Evolutionary conservation across 2,797 vertebrate species (phyloP).

Genomic region (Falco columbarius): DNA sequence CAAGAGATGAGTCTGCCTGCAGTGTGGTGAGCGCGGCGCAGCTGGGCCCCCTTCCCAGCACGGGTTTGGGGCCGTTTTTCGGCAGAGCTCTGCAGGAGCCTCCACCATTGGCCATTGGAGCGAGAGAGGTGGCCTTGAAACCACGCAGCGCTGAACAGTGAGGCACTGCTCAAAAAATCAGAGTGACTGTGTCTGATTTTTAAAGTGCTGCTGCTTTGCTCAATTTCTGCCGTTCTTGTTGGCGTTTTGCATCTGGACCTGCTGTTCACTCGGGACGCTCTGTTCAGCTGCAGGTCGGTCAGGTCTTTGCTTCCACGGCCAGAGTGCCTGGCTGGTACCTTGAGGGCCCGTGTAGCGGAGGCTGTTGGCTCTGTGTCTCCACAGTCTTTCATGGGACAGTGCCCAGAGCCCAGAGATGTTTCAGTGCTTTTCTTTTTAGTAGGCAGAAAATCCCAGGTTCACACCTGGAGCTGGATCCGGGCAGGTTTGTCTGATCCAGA

Average conservation of each 20-base stretch:
- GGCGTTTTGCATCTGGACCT: not conserved
- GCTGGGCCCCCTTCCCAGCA: not conserved
- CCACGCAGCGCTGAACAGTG: fast-evolving
- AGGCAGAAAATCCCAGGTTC: not conserved
- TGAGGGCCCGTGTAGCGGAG: fast-evolving
- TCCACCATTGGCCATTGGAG: fast-evolving
- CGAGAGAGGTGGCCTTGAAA: not conserved
- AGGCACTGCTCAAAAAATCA: not conserved
- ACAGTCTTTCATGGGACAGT: not conserved
- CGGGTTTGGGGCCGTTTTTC: not conserved
- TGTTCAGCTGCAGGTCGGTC: not conserved
- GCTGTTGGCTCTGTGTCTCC: not conserved
- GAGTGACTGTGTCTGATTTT: not conserved
- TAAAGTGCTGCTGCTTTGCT: not conserved
- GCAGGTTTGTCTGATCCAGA: not conserved
- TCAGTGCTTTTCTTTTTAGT: not conserved
- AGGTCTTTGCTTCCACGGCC: not conserved
- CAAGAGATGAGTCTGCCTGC: fast-evolving
- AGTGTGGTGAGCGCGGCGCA: fast-evolving
- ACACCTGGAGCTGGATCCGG: not conserved
- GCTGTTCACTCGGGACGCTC: not conserved
- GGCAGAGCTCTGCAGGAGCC: not conserved
- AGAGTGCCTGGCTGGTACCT: not conserved
- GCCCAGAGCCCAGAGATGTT: not conserved
- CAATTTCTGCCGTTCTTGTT: not conserved